Percentiles rank a stretch among this genome's conserved stretches.
Conservation (phyloP, 2,888 invertebrate species). For the Drosophila robusta region DNA sequence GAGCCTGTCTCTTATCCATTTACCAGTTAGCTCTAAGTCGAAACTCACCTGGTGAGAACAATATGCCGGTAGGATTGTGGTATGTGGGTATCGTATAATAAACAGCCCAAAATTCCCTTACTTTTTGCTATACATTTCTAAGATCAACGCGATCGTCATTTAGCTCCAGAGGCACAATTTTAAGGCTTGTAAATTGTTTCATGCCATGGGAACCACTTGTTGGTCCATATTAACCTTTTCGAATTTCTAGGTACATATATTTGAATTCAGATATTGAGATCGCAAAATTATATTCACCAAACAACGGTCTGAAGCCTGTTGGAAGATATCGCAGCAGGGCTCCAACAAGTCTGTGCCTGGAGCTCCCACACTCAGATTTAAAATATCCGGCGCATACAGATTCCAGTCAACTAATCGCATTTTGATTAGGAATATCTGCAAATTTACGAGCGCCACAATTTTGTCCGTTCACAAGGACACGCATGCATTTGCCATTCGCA, state of each 20-base stretch:
- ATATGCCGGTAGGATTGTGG: conserved; percentile 87
- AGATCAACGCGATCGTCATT: conserved; percentile 86
- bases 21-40: neutral
- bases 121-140: conserved; percentile 84
- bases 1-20: neutral
- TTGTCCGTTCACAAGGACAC: neutral
- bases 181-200: conserved; percentile 86
- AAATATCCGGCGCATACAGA: conserved; percentile 85
- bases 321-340: conserved; percentile 85
- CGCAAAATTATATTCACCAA: conserved; percentile 80
- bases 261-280: neutral
- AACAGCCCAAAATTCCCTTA: conserved; percentile 85
- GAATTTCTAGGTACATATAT: conserved; percentile 52
- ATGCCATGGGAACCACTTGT: conserved; percentile 86
- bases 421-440: conserved; percentile 2
- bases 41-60: conserved; percentile 85
- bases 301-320: conserved; percentile 85
- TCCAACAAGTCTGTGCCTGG: conserved; percentile 86
- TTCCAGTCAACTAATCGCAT: conserved; percentile 72
- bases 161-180: conserved; percentile 87
- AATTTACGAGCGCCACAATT: conserved; percentile 15
- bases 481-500: conserved; percentile 20
- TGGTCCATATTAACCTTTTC: conserved; percentile 86
- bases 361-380: conserved; percentile 86
- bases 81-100: conserved; percentile 87